phyloP scores from a whole-genome alignment of 2,888 invertebrate genomes.

The Abrostola tripartita region DNA sequence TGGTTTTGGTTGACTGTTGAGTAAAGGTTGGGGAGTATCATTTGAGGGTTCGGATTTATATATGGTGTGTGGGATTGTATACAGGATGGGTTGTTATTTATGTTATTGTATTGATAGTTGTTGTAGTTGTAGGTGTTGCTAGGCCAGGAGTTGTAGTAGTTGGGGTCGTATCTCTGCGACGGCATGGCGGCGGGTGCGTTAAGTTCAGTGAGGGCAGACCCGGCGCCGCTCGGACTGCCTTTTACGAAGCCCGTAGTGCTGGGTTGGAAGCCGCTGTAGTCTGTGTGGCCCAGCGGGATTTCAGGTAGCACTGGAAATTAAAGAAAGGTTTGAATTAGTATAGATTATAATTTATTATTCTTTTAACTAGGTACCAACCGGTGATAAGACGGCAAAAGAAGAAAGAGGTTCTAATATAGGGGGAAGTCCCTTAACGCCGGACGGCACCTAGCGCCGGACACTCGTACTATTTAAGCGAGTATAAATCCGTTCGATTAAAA shows the following conservation, averaged over 20 bases:
- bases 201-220: conserved; percentile 81
- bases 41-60: conserved; percentile 89
- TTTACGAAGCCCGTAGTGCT: conserved; percentile 76
- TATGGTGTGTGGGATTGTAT: conserved; percentile 89
- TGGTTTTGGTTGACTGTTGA: conserved; percentile 96
- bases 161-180: conserved; percentile 84
- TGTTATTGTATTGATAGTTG: conserved; percentile 91
- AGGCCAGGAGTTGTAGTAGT: conserved; percentile 89
- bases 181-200: conserved; percentile 73
- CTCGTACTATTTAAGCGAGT: no score
- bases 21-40: conserved; percentile 94
- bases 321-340: conserved; percentile 15
- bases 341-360: neutral
- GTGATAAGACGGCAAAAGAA: no score
- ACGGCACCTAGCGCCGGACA: no score
- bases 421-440: no score
- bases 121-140: conserved; percentile 91
- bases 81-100: conserved; percentile 86
- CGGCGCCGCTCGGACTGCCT: conserved; percentile 76
- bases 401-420: no score
- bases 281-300: conserved; percentile 81
- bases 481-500: no score
- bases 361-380: neutral
- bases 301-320: conserved; percentile 86
- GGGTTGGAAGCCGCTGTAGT: conserved; percentile 81